These are phyloP conservation scores for Egretta garzetta DNA, from an alignment of 2,113 vertebrate species.

Conservation along the genomic window DNA sequence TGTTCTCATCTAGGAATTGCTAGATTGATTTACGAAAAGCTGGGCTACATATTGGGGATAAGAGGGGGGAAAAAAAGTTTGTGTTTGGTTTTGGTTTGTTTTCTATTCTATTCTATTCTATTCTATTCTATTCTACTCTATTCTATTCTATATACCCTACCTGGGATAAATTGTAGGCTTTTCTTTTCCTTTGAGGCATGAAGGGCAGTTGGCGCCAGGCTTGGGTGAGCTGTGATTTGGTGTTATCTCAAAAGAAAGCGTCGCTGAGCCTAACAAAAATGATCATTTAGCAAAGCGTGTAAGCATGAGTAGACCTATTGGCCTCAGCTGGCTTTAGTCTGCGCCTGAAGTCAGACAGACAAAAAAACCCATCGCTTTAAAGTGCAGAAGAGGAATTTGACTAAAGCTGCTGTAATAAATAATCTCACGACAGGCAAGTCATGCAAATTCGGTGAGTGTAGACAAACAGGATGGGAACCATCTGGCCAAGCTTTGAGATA, in stretches of 20 bases:
- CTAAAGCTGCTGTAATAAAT: neutral
- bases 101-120: too few relatives aligned
- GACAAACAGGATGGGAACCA: neutral
- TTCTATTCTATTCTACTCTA: too few relatives aligned
- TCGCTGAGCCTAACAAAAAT: neutral
- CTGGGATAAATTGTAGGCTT: neutral
- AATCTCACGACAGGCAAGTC: neutral
- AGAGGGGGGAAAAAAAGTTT: neutral
- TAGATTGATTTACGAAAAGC: neutral
- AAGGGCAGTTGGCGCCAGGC: neutral
- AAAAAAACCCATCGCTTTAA: neutral
- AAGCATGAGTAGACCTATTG: neutral
- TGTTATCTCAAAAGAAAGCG: neutral
- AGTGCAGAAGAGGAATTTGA: neutral
- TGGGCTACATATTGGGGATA: neutral
- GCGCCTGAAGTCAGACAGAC: neutral
- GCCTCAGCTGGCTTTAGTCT: neutral
- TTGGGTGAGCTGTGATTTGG: neutral
- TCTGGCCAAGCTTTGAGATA: neutral
- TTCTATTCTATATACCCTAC: neutral
- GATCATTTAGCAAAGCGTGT: neutral
- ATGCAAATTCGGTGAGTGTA: neutral
- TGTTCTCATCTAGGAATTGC: neutral
- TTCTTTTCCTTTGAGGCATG: neutral
- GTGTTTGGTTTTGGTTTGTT: too few relatives aligned